Evolutionary conservation across 2,113 vertebrate genomes (phyloP).

Genomic region (Enhydra lutris): DNA sequence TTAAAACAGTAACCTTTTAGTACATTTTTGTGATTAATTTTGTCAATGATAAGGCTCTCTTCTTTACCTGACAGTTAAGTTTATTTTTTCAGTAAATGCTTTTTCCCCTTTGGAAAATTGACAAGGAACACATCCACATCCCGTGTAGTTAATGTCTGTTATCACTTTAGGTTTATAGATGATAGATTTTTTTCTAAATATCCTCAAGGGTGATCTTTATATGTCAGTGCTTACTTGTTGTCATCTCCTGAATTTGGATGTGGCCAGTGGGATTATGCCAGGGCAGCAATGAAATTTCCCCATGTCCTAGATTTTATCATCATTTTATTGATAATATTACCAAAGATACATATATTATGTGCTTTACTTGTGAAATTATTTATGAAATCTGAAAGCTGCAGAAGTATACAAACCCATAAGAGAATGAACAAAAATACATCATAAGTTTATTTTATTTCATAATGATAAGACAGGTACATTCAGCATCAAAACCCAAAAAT

Average conservation of each 20-base stretch:
- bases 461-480: not conserved
- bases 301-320: not conserved
- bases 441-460: not conserved
- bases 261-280: slow-evolving; percentile 51
- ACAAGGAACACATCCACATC: slow-evolving; percentile 67
- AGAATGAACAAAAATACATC: not conserved
- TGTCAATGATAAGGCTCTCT: slow-evolving; percentile 60
- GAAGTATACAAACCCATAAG: not conserved
- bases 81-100: slow-evolving; percentile 76
- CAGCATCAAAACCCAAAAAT: not conserved
- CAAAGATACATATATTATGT: not conserved
- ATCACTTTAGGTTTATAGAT: slow-evolving; percentile 75
- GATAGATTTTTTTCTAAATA: slow-evolving; percentile 79
- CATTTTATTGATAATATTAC: slow-evolving; percentile 7
- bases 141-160: slow-evolving; percentile 75
- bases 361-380: not conserved
- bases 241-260: slow-evolving; percentile 70
- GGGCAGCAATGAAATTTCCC: not conserved
- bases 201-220: slow-evolving; percentile 71
- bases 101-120: slow-evolving; percentile 78
- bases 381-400: not conserved
- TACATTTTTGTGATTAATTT: slow-evolving; percentile 63
- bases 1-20: slow-evolving; percentile 21
- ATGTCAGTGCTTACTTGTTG: slow-evolving; percentile 60
- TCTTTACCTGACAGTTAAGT: slow-evolving; percentile 71